Percentiles rank a stretch among this genome's conserved stretches.
Conservation (phyloP, 1,140 invertebrate genomes). For the Bombus vancouverensis region DNA sequence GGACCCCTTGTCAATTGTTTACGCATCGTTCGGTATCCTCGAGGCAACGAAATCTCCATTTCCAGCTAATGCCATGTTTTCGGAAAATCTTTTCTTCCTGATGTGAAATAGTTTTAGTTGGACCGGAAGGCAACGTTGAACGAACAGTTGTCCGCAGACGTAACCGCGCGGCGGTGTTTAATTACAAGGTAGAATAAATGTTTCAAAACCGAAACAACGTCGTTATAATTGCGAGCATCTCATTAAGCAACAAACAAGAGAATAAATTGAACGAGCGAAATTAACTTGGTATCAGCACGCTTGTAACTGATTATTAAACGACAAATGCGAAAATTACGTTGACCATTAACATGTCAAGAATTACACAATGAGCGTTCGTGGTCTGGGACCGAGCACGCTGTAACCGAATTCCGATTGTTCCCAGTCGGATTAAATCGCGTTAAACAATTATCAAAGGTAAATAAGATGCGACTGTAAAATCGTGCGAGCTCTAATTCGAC, state of each 20-base stretch:
- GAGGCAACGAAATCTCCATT: not conserved
- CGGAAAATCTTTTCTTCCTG: not conserved
- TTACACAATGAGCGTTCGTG: not conserved
- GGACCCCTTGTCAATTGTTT: constrained; percentile 41
- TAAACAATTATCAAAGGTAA: not conserved
- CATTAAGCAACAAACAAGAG: constrained; percentile 18
- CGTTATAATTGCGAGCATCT: constrained; percentile 18
- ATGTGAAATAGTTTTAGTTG: not conserved
- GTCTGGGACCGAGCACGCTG: not conserved
- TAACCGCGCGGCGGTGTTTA: not conserved
- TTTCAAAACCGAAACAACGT: constrained; percentile 16
- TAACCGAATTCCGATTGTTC: not conserved
- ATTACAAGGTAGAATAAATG: constrained; percentile 1
- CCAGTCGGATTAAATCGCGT: not conserved
- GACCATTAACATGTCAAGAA: not conserved
- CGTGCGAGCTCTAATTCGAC: not conserved
- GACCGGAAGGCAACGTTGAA: no score
- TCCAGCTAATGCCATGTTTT: not conserved
- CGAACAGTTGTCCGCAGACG: not conserved
- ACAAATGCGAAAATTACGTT: constrained; percentile 12
- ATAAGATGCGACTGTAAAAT: not conserved
- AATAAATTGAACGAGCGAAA: constrained; percentile 30
- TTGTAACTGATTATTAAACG: constrained; percentile 28
- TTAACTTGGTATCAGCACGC: not conserved
- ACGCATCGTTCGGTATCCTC: not conserved